These are phyloP conservation scores for Silurus asotus DNA, from an alignment of 2,113 vertebrate genomes.

Conservation along the genomic window DNA sequence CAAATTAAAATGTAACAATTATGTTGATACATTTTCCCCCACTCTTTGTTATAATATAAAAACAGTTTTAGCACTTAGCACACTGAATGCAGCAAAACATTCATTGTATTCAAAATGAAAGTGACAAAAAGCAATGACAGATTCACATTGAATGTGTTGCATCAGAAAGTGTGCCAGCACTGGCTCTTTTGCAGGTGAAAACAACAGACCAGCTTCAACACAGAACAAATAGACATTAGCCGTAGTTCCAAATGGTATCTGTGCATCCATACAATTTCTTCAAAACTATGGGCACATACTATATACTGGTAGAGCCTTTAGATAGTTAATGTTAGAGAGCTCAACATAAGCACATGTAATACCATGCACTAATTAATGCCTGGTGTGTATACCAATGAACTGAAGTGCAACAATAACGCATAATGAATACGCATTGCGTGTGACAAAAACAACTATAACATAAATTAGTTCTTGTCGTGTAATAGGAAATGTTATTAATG, in stretches of 20 bases:
- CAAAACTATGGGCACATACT: neutral
- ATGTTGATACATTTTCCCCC: neutral
- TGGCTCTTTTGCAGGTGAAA: neutral
- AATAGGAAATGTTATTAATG: constrained; percentile 11
- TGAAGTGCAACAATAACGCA: neutral
- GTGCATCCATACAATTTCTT: neutral
- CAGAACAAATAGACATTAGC: neutral
- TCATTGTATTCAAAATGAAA: constrained; percentile 14
- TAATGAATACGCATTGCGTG: neutral
- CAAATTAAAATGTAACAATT: neutral
- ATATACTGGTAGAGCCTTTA: neutral
- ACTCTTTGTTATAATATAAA: neutral
- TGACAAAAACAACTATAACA: neutral
- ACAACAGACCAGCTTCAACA: neutral
- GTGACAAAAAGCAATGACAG: neutral
- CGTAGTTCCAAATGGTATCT: neutral
- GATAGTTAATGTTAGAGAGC: neutral
- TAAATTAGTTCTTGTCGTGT: neutral
- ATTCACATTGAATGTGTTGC: neutral
- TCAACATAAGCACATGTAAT: neutral
- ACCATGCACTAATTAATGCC: neutral
- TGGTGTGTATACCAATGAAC: neutral
- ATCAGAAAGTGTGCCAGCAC: neutral
- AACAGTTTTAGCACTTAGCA: neutral
- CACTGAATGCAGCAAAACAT: neutral